These are phyloP conservation scores for Drymodes brunneopygia DNA, from an alignment of 2,113 vertebrate genomes.

Conservation along the genomic window DNA sequence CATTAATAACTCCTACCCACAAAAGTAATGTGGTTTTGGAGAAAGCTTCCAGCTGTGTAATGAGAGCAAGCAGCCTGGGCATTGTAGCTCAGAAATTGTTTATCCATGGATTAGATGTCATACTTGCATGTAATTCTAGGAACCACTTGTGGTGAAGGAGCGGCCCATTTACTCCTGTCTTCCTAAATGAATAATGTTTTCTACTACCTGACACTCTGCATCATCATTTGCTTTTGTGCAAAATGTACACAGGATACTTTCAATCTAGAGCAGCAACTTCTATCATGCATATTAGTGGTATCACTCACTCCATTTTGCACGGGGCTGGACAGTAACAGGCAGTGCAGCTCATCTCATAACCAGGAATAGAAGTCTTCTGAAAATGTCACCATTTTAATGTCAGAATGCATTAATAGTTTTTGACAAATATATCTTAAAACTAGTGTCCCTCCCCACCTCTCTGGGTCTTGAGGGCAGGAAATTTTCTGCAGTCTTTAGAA, in stretches of 20 bases:
- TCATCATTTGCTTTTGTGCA: background rate
- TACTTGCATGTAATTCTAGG: background rate
- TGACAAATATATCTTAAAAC: background rate
- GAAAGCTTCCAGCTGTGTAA: background rate
- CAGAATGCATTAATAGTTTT: background rate
- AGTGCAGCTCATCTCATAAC: background rate
- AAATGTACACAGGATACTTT: background rate
- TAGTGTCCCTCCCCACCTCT: background rate
- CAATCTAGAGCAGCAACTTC: background rate
- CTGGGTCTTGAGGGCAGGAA: background rate
- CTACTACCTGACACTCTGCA: background rate
- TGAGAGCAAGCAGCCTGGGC: background rate
- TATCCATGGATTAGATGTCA: background rate
- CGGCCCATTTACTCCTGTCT: background rate
- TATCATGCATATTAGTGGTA: background rate
- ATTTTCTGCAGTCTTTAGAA: background rate
- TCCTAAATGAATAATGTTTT: background rate
- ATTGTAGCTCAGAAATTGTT: background rate
- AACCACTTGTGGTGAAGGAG: background rate
- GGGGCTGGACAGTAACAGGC: background rate
- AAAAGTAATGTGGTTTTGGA: background rate
- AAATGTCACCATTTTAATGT: background rate
- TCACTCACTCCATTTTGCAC: no score
- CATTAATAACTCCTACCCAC: background rate
- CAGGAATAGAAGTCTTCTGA: background rate